Evolutionary conservation across 2,888 invertebrate species (phyloP).

Genomic region (Herminia tarsipennalis): DNA sequence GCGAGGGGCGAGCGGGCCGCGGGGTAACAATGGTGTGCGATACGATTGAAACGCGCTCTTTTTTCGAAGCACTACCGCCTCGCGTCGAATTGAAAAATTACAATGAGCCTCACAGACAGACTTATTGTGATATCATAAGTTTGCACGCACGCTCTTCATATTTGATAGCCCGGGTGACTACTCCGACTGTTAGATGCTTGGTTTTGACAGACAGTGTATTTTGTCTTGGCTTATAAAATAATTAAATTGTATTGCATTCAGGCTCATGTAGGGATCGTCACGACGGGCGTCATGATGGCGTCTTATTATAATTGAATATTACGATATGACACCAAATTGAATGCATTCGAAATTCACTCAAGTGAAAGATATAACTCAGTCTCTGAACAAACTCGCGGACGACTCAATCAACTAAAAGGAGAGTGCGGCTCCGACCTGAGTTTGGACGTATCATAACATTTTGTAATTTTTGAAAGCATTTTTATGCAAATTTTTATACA

Average conservation of each 20-base stretch:
- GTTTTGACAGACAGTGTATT: no score
- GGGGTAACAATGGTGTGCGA: constrained; percentile 24
- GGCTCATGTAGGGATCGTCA: no score
- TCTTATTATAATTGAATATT: no score
- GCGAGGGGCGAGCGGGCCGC: constrained; percentile 3
- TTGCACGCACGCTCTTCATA: constrained; percentile 4
- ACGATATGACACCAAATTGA: no score
- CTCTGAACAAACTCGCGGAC: no score
- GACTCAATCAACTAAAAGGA: constrained; percentile 29
- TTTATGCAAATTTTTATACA: no score
- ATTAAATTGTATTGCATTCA: no score
- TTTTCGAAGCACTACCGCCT: constrained; percentile 12
- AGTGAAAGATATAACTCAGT: constrained; percentile 14
- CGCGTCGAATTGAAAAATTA: constrained; percentile 37
- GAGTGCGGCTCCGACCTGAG: constrained; percentile 10
- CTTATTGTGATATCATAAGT: constrained; percentile 7
- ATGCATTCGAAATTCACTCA: no score
- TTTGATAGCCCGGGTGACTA: neutral
- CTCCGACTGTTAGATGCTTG: no score
- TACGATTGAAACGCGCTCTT: constrained; percentile 28
- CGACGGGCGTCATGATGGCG: no score
- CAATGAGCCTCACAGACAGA: constrained; percentile 24
- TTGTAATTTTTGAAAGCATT: no score
- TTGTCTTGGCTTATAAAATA: no score
- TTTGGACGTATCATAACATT: neutral